Base-by-base conservation (phyloP, 2,797 vertebrate genomes). In the Menidia menidia region DNA sequence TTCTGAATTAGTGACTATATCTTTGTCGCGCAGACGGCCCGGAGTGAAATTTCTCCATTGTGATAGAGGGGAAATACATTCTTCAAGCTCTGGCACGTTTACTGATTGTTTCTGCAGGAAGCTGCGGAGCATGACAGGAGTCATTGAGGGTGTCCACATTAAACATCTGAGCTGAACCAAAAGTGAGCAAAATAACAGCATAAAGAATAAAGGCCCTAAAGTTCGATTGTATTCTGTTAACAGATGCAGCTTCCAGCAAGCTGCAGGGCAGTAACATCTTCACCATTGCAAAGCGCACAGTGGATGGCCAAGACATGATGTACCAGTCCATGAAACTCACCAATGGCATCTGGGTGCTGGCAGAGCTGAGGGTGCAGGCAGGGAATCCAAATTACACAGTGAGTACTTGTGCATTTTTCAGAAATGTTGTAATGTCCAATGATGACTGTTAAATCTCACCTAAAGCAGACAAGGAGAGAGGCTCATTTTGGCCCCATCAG, bases 251-350 rank as follows among this genome's bases (percentile, higher is more conserved):
- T 15, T 96, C 95, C 83, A 95, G 85, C 93, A 97, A 97, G 83
- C 95, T 99, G 55, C 97, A 97, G 81, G 95, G 95, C 77, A 97
- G 95, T 89, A 98, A 97, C 85, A 93, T 99, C 78, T 99, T 98
- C 92, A 99, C 98, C 60, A 94, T 99, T 0, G 97, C 97, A 69
- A 98, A 97, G 93, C 94, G 97, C 55, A 97, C 95, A 0, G 97
- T 98, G 81, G 98, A 98, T 39, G 93, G 95, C 41, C 97, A 98
- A 86, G 97, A 99, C 92, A 97, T 99, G 96, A 94, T 99, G n/a
- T 99, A 99, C 91, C 97, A 97, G 91, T 97, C 97, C 61, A 93
- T 97, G 81, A 98, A 97, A 80, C 95, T 99, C 79, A 95, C 96
- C 89, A 99, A 99, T 0, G 95, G 96, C 85, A 98, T 99, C 92